Evolutionary conservation across 2,113 vertebrate genomes (phyloP), one percentile per base, ranked within the genome.

Genomic region (Antennarius striatus): DNA sequence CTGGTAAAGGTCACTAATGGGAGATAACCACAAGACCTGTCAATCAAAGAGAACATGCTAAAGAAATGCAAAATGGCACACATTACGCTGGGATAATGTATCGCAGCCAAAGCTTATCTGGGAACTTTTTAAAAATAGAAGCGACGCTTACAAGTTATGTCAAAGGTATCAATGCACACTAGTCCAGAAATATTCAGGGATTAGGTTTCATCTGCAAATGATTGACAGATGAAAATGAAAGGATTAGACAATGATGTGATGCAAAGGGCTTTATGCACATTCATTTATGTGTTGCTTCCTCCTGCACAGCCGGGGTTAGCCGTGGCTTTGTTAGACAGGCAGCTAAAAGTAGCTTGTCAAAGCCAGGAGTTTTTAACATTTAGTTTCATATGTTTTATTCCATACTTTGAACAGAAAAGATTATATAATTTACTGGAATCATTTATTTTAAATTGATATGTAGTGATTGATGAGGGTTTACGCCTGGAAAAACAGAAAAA

Each of bases 221-320:
- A 88, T 57, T 86, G 86, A 85, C 85, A 75, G 77, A 49, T 61
- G 75, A 51, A 75, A 82, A 79, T 77, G 75, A 85, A 77, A 79
- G 78, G 85, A 83, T 84, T 87, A 80, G 71, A 85, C 69, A 83
- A 79, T 83, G 71, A 82, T 83, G 81, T 80, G 78, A 85, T 80
- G 82, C 67, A 86, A 77, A 82, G 79, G 80, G 84, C 73, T 83
- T 79, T 71, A 80, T 80, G 75, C 68, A 62, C 84, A 82, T 86
- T 85, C 52, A 80, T 82, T 83, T 79, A 77, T 82, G 50, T 73
- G 64, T 66, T 28, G 42, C 68, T 57, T 77, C 60, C 56, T 66
- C 52, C 62, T 36, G 9, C 53, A 46, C 54, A 65, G 59, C 55
- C 68, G 65, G 68, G 61, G 68, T 75, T 39, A 60, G 57, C 75